Evolutionary conservation across 1,140 invertebrate species (phyloP).

Genomic region (Apis laboriosa): DNA sequence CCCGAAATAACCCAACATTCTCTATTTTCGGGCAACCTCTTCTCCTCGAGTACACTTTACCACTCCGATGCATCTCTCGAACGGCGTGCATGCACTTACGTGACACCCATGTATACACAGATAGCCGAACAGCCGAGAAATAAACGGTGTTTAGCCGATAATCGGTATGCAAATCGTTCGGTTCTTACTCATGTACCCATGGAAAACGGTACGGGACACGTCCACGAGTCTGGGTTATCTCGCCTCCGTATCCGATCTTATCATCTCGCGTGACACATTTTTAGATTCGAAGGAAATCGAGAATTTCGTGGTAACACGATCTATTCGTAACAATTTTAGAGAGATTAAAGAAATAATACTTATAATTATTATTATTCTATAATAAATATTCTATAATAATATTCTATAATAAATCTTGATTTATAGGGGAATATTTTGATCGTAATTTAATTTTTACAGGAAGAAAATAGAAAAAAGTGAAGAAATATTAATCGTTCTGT

Average conservation of each 20-base stretch:
- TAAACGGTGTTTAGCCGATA: slow-evolving; percentile 1
- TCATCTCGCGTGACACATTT: background rate
- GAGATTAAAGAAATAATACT: too few species aligned
- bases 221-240: background rate
- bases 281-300: background rate
- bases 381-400: too few species aligned
- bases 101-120: background rate
- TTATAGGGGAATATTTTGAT: too few species aligned
- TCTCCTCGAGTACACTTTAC: slow-evolving; percentile 24
- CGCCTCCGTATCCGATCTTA: background rate
- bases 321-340: too few species aligned
- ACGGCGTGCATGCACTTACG: background rate
- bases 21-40: slow-evolving; percentile 47
- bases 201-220: background rate
- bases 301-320: too few species aligned
- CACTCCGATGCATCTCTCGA: slow-evolving; percentile 4
- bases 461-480: too few species aligned
- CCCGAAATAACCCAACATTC: slow-evolving; percentile 38
- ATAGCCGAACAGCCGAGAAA: background rate
- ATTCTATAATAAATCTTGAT: too few species aligned
- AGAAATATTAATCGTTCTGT: too few species aligned
- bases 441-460: too few species aligned
- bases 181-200: background rate
- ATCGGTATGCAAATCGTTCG: background rate
- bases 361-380: too few species aligned